A percentile compares a stretch with the other conserved stretches of the same genome.
Evolutionary conservation across 1,140 invertebrate species (phyloP).

Genomic region (Heterodera carotae): DNA sequence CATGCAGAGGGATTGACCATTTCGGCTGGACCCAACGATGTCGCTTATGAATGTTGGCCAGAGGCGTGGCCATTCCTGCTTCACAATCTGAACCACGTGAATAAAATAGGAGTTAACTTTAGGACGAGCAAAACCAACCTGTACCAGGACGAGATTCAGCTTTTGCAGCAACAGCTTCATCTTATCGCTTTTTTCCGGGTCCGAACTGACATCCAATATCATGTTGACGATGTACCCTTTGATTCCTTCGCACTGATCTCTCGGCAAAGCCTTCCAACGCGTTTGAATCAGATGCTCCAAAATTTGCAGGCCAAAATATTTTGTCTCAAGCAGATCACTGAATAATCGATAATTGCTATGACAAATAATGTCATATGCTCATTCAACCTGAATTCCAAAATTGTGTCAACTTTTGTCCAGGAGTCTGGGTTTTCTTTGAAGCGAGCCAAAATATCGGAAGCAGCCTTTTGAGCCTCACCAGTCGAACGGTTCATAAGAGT

Average conservation of each 20-base stretch:
- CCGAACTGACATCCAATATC: conserved; percentile 96
- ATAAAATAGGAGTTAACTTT: background rate
- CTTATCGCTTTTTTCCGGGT: conserved; percentile 81
- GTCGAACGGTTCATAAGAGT: conserved; percentile 52
- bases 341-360: too few species aligned
- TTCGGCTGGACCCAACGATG: conserved; percentile 97
- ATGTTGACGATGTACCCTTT: conserved; percentile 82
- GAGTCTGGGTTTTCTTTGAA: conserved; percentile 47
- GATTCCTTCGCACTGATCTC: conserved; percentile 93
- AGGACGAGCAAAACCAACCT: conserved; percentile 71
- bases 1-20: conserved; percentile 96
- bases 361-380: too few species aligned
- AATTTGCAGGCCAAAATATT: conserved; percentile 99
- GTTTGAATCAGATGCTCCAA: conserved; percentile 98
- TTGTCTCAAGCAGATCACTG: conserved; percentile 91
- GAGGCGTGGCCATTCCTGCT: conserved; percentile 98
- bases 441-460: conserved; percentile 47
- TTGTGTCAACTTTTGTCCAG: conserved; percentile 81
- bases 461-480: conserved; percentile 46
- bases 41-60: conserved; percentile 99
- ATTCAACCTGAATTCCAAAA: conserved; percentile 88
- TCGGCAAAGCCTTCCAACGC: conserved; percentile 94
- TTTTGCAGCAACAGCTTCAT: conserved; percentile 96
- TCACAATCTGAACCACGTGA: conserved; percentile 78
- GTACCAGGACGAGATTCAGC: conserved; percentile 96